Evolutionary conservation across 1,140 invertebrate genomes (phyloP), one percentile per base, ranked within the genome.

Genomic region (Macrotrachela quadricornifera): DNA sequence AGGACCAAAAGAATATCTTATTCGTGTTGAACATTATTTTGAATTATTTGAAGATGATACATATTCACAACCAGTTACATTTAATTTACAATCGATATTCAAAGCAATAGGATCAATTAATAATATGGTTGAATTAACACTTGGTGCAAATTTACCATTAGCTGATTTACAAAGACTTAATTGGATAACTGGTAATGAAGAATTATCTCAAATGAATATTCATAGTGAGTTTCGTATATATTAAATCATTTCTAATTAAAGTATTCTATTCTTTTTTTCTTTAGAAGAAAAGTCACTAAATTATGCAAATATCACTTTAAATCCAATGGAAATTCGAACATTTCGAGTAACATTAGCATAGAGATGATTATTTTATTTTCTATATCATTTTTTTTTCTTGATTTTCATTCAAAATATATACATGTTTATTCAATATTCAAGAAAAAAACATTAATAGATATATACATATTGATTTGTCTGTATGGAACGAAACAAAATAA

Each of bases 11-110:
- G 66, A 83, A 13, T 51, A 59, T n/a, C n/a, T 42, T 30, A 59
- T 60, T 18, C 73, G 88, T 47, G 69, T 95, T 6, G 88, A 95
- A 62, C 85, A 95, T 65, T 76, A 85, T 46, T 78, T 83, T 56
- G 83, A 88, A 64, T 75, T 73, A 17, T 68, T 70, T 10, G 81
- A 85, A 62, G 77, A 82, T 55, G 57, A 63, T 1, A 55, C 65
- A 18, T 59, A 75, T 17, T 80, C 78, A 16, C 61, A 74, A 52
- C 72, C 76, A 1, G 75, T 74, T 0, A 73, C 57, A 30, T 30
- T 30, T 30, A 8, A 30, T 30, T 30, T 30, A 30, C 21, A 30
- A 30, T 30, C 21, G 2, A 8, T 30, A 30, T 30, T 30, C 15
- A 18, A n/a, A 37, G 36, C 44, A 21, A 18, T 30, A 14, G 48